Conservation (phyloP, 53 echinoderm and acorn worm species). For the Apostichopus leukothele region DNA sequence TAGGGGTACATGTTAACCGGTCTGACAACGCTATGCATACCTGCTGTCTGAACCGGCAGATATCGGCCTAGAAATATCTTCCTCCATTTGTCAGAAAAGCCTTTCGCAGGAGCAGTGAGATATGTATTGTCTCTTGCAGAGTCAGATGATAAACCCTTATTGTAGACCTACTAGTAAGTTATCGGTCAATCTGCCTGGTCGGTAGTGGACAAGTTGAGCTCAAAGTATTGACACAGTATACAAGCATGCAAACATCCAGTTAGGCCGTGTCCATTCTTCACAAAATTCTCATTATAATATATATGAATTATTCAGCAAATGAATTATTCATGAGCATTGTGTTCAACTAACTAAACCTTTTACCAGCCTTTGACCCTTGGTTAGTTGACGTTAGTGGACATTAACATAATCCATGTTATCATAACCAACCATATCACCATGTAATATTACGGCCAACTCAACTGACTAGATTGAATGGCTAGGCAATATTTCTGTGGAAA, state of each 20-base stretch:
- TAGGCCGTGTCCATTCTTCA: neutral
- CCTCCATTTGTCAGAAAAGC: neutral
- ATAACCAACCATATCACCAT: slow-evolving; percentile 47
- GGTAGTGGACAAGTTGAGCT: no score
- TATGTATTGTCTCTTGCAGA: no score
- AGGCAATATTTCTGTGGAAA: neutral
- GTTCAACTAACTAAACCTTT: slow-evolving; percentile 38
- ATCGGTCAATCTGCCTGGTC: no score
- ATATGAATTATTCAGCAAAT: slow-evolving; percentile 10
- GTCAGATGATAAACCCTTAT: no score
- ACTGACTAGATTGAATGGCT: slow-evolving; percentile 29
- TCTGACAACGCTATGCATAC: neutral
- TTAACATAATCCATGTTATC: slow-evolving; percentile 48
- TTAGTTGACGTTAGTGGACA: slow-evolving; percentile 47
- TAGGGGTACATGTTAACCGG: no score
- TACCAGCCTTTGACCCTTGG: slow-evolving; percentile 26
- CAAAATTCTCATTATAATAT: neutral
- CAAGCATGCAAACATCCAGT: no score
- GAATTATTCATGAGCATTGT: slow-evolving; percentile 14
- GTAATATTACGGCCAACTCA: slow-evolving; percentile 41
- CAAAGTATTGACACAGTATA: no score
- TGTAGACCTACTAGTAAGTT: no score
- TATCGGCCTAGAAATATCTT: slow-evolving; percentile 26
- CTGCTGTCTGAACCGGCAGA: slow-evolving; percentile 45
- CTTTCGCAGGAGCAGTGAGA: no score